These are phyloP conservation scores for Harpagoxenus sublaevis DNA, from an alignment of 2,888 invertebrate species.

Conservation along the genomic window DNA sequence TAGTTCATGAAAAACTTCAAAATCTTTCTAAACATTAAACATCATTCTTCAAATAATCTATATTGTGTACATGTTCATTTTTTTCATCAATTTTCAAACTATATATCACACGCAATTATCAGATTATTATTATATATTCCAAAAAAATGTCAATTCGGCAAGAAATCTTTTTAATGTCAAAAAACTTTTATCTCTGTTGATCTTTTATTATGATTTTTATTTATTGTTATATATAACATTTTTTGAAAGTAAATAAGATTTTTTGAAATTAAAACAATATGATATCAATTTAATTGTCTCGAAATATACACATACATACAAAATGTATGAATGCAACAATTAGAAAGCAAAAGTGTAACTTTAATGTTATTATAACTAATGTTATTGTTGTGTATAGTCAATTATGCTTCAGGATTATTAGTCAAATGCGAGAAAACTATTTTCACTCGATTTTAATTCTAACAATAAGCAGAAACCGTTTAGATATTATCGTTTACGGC, in stretches of 20 bases:
- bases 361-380: constrained; percentile 65
- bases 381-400: constrained; percentile 71
- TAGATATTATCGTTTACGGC: constrained; percentile 26
- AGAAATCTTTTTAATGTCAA: neutral
- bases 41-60: neutral
- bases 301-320: neutral
- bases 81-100: constrained; percentile 4
- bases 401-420: constrained; percentile 71
- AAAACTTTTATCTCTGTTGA: neutral
- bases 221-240: constrained; percentile 10
- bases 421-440: constrained; percentile 63
- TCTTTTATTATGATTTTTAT: constrained; percentile 16
- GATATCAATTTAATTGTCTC: neutral
- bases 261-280: neutral
- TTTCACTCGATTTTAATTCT: constrained; percentile 40
- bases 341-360: constrained; percentile 61
- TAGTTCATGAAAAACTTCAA: neutral
- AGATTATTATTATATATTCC: constrained; percentile 9
- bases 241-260: neutral
- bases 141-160: neutral
- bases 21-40: neutral
- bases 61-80: neutral
- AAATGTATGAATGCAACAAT: constrained; percentile 7
- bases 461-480: constrained; percentile 24
- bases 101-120: constrained; percentile 2